Evolutionary conservation across 23 tunicate genomes (phyloP), one percentile per base, ranked within the genome.

Genomic region (Ciona savignyi): DNA sequence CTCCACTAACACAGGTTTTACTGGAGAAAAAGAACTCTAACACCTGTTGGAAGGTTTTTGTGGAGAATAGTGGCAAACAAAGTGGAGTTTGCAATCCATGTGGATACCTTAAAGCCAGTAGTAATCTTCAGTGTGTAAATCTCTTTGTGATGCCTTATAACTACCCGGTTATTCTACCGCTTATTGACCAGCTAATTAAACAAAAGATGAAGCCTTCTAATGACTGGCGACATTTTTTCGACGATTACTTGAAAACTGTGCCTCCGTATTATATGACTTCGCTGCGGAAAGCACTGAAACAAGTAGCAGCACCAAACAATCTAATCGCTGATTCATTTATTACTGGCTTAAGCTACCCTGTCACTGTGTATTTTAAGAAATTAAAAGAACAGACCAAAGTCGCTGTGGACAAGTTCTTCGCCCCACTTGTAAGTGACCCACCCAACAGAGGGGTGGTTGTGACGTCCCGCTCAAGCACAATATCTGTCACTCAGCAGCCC

Each of bases 101-200:
- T 79, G 99, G 99, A 4, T 94, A 87, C 35, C 72, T 94, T 15
- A 94, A 94, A 77, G 81, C 90, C 11, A 94, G 93, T 35, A 66
- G 86, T 1, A 79, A 82, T 60, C 74, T 81, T 27, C 64, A 80
- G 22, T 63, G 82, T 60, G 99, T 87, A 4, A 82, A 94, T 33
- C 65, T 94, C 35, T 87, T 87, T 85, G 89, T 88, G 56, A 87
- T 86, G 95, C 99, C 99, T 3, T 94, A 94, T 72, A 87, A 94
- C 63, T 94, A 87, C 65, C 95, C 93, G 22, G 79, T 78, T 23
- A 48, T 83, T 61, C 68, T 94, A 1, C 93, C 95, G 15, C 76
- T 94, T 3, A 77, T 81, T 33, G 95, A 87, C 21, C 82, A 81
- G 56, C 70, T 87, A 3, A 75, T 77, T 62, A 82, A 77, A 65